Evolutionary conservation across 2,888 invertebrate species (phyloP).

Genomic region (Napeogenes inachia): DNA sequence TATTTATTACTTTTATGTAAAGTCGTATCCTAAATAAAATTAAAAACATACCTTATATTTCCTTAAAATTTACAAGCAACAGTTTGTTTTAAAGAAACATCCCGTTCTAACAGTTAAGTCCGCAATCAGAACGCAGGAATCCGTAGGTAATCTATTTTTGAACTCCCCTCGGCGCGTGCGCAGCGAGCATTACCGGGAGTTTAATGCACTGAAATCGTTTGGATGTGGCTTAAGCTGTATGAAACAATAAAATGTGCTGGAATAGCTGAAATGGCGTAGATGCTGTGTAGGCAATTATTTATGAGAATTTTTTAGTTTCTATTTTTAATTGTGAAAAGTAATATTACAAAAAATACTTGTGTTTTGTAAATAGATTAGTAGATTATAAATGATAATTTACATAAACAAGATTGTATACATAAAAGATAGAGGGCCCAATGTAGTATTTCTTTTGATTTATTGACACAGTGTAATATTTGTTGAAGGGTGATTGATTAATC

Average conservation of each 20-base stretch:
- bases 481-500: too few species aligned
- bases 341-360: too few species aligned
- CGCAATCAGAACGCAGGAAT: constrained; percentile 47
- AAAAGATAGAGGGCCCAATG: too few species aligned
- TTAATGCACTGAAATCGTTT: constrained; percentile 55
- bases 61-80: constrained; percentile 7
- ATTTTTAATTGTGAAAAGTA: too few species aligned
- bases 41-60: background rate
- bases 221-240: constrained; percentile 26
- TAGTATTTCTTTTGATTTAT: too few species aligned
- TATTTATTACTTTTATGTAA: background rate
- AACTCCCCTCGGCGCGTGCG: constrained; percentile 62
- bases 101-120: constrained; percentile 30
- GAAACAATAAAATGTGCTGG: constrained; percentile 27
- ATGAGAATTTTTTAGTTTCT: too few species aligned
- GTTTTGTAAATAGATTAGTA: too few species aligned
- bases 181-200: constrained; percentile 41
- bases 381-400: too few species aligned
- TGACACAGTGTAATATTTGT: too few species aligned
- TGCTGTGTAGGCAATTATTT: background rate
- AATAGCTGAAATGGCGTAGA: constrained; percentile 20
- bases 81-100: constrained; percentile 29
- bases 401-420: too few species aligned
- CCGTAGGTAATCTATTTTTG: constrained; percentile 61
- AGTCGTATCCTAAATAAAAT: background rate